These are phyloP conservation scores for Ciconia stormi DNA, from an alignment of 2,113 vertebrate species.

Conservation along the genomic window DNA sequence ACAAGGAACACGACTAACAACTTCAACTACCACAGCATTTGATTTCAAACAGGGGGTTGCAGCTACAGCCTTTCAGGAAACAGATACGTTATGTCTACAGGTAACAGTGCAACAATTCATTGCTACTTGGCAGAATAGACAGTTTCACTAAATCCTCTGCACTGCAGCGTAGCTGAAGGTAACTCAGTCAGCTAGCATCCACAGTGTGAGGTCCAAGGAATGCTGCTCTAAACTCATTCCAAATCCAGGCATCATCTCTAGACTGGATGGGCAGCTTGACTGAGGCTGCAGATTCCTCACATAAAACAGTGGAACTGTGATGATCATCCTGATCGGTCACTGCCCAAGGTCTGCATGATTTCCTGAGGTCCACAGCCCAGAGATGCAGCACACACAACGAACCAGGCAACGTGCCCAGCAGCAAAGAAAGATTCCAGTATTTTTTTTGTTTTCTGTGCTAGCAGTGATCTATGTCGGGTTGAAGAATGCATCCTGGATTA, in stretches of 20 bases:
- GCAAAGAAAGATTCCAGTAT: background rate
- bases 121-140: background rate
- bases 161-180: accelerated
- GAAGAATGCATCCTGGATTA: background rate
- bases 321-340: too few species aligned
- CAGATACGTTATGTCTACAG: background rate
- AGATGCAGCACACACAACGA: background rate
- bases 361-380: background rate
- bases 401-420: background rate
- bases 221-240: background rate
- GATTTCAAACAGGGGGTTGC: background rate
- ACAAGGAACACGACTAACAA: background rate
- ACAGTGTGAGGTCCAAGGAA: background rate
- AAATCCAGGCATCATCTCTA: background rate
- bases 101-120: background rate
- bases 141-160: background rate
- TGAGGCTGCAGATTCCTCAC: background rate
- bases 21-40: background rate
- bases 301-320: background rate
- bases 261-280: background rate
- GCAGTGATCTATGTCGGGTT: background rate
- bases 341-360: background rate
- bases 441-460: background rate
- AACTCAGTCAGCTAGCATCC: background rate
- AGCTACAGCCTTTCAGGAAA: background rate